Conservation (phyloP, 2,888 invertebrate species). For the Drosophila atroscutellata region DNA sequence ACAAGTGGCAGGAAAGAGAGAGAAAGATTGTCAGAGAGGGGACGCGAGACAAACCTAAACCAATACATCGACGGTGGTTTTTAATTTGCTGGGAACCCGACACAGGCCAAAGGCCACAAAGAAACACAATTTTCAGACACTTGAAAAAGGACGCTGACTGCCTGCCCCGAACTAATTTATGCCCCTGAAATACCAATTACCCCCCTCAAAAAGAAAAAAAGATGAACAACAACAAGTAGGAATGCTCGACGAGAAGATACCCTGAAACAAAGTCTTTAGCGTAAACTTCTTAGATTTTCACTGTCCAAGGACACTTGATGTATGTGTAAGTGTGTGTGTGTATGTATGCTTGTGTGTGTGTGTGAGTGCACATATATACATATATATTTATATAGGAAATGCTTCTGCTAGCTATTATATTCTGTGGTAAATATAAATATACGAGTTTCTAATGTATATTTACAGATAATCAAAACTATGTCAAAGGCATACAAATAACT, state of each 20-base stretch:
- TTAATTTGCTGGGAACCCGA: constrained; percentile 23
- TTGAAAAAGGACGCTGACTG: constrained; percentile 47
- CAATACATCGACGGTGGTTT: constrained; percentile 20
- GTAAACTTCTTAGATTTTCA: neutral
- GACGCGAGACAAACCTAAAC: neutral
- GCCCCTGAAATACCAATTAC: constrained; percentile 27
- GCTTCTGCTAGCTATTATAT: neutral
- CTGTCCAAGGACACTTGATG: neutral
- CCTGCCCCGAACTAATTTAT: constrained; percentile 55
- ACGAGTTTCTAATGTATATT: neutral
- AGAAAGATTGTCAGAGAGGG: neutral
- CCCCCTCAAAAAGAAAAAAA: neutral
- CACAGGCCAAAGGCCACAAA: constrained; percentile 44
- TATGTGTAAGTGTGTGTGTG: neutral
- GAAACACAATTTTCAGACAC: constrained; percentile 44
- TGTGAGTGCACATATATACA: neutral
- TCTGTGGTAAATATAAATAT: neutral
- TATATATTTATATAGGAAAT: no score
- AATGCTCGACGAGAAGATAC: neutral
- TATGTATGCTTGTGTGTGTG: neutral
- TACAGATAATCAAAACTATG: neutral
- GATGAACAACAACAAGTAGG: neutral
- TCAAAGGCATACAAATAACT: neutral
- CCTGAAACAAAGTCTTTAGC: neutral
- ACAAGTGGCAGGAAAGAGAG: constrained; percentile 52